Conservation (phyloP, 2,797 vertebrate species). For the Chiloscyllium punctatum region DNA sequence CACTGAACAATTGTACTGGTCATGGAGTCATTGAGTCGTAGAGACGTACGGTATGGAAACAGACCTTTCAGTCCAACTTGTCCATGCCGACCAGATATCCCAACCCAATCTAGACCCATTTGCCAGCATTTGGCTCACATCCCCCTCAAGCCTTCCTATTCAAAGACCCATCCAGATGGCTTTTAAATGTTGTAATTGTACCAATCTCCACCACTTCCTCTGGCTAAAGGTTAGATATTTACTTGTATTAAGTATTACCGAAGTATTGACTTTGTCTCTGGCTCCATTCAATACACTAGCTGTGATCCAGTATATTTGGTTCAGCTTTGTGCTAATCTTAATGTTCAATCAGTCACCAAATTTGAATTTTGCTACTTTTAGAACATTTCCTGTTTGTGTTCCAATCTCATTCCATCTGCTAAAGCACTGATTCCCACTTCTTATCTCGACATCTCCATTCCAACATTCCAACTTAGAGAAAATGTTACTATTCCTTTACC, state of each 20-base stretch:
- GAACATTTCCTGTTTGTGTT: not conserved
- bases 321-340: not conserved
- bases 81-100: no score
- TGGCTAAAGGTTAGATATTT: not conserved
- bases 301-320: not conserved
- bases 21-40: no score
- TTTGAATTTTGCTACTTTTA: not conserved
- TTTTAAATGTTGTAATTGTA: no score
- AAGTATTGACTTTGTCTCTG: not conserved
- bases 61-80: no score
- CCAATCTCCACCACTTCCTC: no score
- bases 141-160: no score
- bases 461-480: not conserved
- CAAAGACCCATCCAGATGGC: no score
- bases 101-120: no score
- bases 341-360: not conserved
- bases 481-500: not conserved
- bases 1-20: not conserved
- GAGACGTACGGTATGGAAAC: no score
- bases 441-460: not conserved
- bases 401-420: not conserved
- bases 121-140: no score
- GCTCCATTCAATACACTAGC: not conserved
- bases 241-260: not conserved
- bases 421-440: not conserved